A percentile compares a stretch with the other conserved stretches of the same genome.
These are phyloP conservation scores for Caenorhabditis sinica DNA, from an alignment of 2,888 invertebrate species.

Conservation along the genomic window DNA sequence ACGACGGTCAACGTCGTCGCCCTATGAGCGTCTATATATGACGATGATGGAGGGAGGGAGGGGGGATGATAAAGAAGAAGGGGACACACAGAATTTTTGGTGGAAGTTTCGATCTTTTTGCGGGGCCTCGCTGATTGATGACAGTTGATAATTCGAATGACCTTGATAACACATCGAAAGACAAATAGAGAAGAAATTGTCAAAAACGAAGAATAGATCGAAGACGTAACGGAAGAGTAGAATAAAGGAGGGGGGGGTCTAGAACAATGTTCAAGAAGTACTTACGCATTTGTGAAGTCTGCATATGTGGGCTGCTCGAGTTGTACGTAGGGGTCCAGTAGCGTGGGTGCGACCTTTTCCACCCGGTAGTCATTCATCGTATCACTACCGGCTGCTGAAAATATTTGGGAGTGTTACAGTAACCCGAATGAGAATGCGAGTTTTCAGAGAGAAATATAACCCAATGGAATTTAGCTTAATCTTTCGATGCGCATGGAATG, in stretches of 20 bases:
- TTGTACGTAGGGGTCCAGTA: conserved; percentile 59
- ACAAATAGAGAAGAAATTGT: conserved; percentile 36
- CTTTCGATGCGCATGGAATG: no score
- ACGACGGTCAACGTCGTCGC: neutral
- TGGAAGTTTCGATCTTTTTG: conserved; percentile 58
- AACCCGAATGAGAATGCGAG: neutral
- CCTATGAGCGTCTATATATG: conserved; percentile 8
- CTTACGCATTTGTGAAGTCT: conserved; percentile 69
- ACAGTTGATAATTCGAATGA: conserved; percentile 65
- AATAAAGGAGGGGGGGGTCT: neutral
- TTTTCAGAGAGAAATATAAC: no score
- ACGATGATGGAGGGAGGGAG: conserved; percentile 11
- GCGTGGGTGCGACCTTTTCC: conserved; percentile 56
- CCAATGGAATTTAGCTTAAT: no score
- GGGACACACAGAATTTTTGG: conserved; percentile 17
- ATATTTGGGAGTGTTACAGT: neutral
- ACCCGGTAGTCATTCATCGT: conserved; percentile 67
- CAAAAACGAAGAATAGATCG: neutral
- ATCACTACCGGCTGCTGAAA: conserved; percentile 46
- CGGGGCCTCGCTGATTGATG: conserved; percentile 63
- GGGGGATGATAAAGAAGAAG: conserved; percentile 3
- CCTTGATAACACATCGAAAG: conserved; percentile 61
- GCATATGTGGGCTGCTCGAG: conserved; percentile 66
- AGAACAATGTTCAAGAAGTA: conserved; percentile 47
- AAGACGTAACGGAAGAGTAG: conserved; percentile 6